These are phyloP conservation scores for Plemyria rubiginata DNA, from an alignment of 2,888 invertebrate genomes.

Conservation along the genomic window DNA sequence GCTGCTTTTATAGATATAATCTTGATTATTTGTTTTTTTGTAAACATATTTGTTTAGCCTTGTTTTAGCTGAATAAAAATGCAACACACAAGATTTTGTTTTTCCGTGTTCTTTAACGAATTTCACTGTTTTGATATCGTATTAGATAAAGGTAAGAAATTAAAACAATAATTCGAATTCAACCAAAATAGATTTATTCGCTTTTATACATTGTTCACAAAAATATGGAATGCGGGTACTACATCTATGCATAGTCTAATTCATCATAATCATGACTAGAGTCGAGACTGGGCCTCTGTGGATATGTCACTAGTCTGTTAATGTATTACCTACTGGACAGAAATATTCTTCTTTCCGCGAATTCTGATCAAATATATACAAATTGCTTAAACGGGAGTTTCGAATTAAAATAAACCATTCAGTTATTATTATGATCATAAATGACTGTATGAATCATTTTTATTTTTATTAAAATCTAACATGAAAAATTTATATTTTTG, in stretches of 20 bases:
- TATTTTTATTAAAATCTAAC: too few species aligned
- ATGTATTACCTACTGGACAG: conserved; percentile 33
- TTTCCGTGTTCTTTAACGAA: too few species aligned
- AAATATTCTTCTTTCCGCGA: conserved; percentile 36
- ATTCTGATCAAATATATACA: conserved; percentile 28
- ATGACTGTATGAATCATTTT: too few species aligned
- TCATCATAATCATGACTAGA: conserved; percentile 63
- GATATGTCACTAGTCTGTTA: conserved; percentile 53
- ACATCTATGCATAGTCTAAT: conserved; percentile 55
- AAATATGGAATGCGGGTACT: conserved; percentile 50
- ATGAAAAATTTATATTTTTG: conserved; percentile 8
- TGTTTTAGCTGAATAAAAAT: too few species aligned
- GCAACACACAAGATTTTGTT: too few species aligned
- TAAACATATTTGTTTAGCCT: too few species aligned
- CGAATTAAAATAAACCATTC: too few species aligned
- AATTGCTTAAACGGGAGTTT: neutral
- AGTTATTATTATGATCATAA: too few species aligned
- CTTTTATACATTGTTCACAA: conserved; percentile 39
- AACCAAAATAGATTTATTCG: conserved; percentile 50
- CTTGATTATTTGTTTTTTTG: too few species aligned
- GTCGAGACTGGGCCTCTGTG: conserved; percentile 51
- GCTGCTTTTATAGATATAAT: too few species aligned
- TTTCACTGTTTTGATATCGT: too few species aligned
- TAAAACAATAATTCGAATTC: conserved; percentile 37
- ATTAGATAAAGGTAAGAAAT: neutral